Percentiles rank a stretch among this genome's conserved stretches.
These are phyloP conservation scores for Sepiola atlantica DNA, from an alignment of 2,888 invertebrate species.

Conservation along the genomic window DNA sequence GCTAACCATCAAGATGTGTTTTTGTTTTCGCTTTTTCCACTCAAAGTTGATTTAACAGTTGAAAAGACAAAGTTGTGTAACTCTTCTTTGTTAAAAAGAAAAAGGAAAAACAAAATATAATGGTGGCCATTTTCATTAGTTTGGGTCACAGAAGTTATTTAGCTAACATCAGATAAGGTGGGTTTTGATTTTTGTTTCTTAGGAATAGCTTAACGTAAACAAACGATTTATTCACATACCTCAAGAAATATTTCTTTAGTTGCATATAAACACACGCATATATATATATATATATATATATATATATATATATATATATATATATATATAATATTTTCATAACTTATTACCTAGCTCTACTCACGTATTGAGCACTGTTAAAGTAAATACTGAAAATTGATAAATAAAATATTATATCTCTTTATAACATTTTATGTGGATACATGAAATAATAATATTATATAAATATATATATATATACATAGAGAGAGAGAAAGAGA, in stretches of 20 bases:
- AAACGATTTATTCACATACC: neutral
- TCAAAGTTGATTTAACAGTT: neutral
- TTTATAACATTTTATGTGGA: too few species aligned
- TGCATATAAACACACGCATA: too few species aligned
- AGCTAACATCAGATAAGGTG: neutral
- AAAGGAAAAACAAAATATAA: neutral
- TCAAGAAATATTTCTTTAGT: neutral
- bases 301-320: too few species aligned
- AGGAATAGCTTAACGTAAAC: neutral
- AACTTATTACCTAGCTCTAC: too few species aligned
- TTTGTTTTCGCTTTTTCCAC: neutral
- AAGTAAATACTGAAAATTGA: too few species aligned
- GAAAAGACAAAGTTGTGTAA: neutral
- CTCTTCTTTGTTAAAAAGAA: neutral
- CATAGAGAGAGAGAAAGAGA: too few species aligned
- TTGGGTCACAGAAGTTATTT: conserved; percentile 18
- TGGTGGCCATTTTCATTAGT: neutral
- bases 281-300: too few species aligned
- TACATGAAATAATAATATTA: too few species aligned
- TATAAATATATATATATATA: too few species aligned
- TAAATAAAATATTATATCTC: too few species aligned
- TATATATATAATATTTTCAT: too few species aligned
- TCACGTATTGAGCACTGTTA: too few species aligned
- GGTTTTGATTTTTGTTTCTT: neutral
- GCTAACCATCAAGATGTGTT: neutral